Base-by-base conservation (phyloP, 35 echinoderm and acorn worm genomes). In the Ptychodera flava region DNA sequence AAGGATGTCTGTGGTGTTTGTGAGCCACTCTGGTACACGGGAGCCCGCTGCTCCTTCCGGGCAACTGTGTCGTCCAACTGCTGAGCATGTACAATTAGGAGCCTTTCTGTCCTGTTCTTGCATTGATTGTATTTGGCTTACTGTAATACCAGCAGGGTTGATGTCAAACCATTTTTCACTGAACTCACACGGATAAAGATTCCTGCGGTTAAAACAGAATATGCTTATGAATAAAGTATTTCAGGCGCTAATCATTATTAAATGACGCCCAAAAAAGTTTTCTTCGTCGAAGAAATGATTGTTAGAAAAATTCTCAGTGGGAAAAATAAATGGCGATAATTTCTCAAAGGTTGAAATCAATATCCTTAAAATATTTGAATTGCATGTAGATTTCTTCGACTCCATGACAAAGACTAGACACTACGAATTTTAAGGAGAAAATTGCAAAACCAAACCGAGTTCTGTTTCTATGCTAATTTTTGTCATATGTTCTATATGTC, bases 1-100 rank as follows among this genome's bases (percentile, higher is more conserved):
- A 28, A 97, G 89, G 14, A 83, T 78, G 16, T 38, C 81, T 15
- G 84, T 45, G 0, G 91, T 93, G 35, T 97, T 93, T 30, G 87
- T 97, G 0, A 36, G 16, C 91, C 88, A 97, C 15, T 77, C 28
- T 6, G 91, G 94, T 6, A 91, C 91, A 0, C 15, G 28, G 0
- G 80, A 31, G 10, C 94, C 94, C 0, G 85, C 85, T 0, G 88
- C 89, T 0, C 83, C 89, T 1, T 78, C 78, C 0, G 82, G 85
- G 85, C 94, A 97, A 0, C 78, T 89, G 45, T 15, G 38, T 36
- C 0, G 52, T 12, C 81, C 75, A 35, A 78, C 80, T 0, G 88
- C 86, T 14, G 52, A 31, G n/a, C 89, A 88, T 0, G 85, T 78
- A 34, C 91, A 93, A 0, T 29, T 1, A 1, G 85, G 90, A 16